These are phyloP conservation scores for Callocephalon fimbriatum DNA, from an alignment of 2,113 vertebrate species.

Conservation along the genomic window DNA sequence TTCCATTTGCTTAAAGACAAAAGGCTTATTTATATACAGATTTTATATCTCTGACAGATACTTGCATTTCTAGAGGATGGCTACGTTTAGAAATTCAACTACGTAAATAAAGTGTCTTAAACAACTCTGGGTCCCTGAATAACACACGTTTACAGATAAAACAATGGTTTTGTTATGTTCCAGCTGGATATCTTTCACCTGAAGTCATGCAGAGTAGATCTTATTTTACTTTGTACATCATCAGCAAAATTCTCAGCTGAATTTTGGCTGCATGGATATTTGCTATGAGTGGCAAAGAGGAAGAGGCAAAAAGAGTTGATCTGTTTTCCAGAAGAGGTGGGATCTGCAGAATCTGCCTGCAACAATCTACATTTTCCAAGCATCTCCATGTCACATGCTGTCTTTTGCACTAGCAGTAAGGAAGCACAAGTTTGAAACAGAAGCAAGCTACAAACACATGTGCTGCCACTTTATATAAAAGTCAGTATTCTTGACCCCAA, in stretches of 20 bases:
- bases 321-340: neutral
- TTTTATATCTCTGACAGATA: neutral
- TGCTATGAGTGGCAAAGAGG: neutral
- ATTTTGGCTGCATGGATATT: neutral
- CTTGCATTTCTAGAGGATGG: neutral
- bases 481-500: neutral
- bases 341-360: neutral
- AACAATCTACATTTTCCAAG: neutral
- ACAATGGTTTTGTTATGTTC: neutral
- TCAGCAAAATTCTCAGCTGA: neutral
- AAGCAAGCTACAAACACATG: neutral
- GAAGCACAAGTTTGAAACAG: neutral
- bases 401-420: neutral
- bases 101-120: neutral
- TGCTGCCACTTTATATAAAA: neutral
- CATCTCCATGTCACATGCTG: neutral
- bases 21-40: neutral
- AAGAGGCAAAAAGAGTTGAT: neutral
- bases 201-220: neutral
- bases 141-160: neutral
- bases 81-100: neutral
- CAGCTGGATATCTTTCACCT: neutral
- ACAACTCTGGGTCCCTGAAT: neutral
- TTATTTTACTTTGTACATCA: neutral
- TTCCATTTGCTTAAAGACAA: neutral